Base-by-base conservation (phyloP, 2,113 vertebrate genomes). In the Pagrus major region DNA sequence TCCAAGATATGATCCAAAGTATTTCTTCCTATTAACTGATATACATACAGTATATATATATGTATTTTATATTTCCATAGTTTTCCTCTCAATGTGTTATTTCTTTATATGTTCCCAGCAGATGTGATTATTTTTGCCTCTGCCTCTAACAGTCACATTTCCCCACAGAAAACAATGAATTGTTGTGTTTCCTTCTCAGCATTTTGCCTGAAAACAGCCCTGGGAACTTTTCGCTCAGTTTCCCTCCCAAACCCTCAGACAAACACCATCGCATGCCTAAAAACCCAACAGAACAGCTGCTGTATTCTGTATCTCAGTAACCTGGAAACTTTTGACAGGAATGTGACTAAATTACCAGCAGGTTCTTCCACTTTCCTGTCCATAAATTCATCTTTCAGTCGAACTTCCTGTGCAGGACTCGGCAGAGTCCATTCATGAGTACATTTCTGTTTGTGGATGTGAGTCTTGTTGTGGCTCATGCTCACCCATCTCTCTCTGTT, bases 91-190 rank as follows among this genome's bases (percentile, higher is more conserved):
- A n/a, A n/a, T 12, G 16, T 6, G 9, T 35, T 58, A 58, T 35
- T 21, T 33, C 41, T 46, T 23, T 18, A 0, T 31, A 12, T 10
- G 35, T 21, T 70, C 37, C 21, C 58, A 16, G 29, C 16, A 51
- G 59, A 51, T 33, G 11, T 52, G 29, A 23, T 54, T 52, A 6
- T 23, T 41, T 18, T 66, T 31, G 18, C 51, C 18, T 59, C 33
- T 71, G 37, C 46, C 47, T 70, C 23, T 25, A 6, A 11, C 66
- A n/a, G 49, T 39, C 20, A 52, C 52, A 60, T 35, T 46, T 71
- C 44, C 23, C 59, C 10, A 16, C 35, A 67, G 52, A 83, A 72
- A 73, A 47, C 68, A 61, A 9, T 3, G 27, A 65, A 9, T 9
- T 1, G 21, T 46, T 23, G 7, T 31, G 29, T n/a, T 58, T 37